phyloP scores from a whole-genome alignment of 1,140 invertebrate species.

The Octopus bimaculoides region DNA sequence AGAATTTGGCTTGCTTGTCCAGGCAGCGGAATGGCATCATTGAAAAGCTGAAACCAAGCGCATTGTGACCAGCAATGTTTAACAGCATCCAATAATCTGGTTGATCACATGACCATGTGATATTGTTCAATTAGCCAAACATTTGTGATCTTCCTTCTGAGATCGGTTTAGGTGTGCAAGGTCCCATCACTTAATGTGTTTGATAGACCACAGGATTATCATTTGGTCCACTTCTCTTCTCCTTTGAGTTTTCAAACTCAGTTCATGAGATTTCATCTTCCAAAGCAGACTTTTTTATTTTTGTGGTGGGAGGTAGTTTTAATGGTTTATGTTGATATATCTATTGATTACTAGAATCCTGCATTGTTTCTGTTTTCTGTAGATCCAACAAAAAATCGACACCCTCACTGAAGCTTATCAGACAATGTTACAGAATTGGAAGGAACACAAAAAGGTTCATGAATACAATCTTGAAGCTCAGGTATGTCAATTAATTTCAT shows the following conservation, averaged over 20 bases:
- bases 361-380: conserved; percentile 13
- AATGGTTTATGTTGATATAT: neutral
- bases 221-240: neutral
- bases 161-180: too few relatives aligned
- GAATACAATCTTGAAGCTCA: conserved; percentile 55
- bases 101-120: too few relatives aligned
- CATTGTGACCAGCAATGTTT: too few relatives aligned
- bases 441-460: conserved; percentile 44
- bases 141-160: too few relatives aligned
- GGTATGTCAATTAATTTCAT: conserved; percentile 29
- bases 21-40: too few relatives aligned
- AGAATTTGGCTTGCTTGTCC: too few relatives aligned
- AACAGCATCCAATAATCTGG: too few relatives aligned
- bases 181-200: too few relatives aligned
- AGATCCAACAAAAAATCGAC: conserved; percentile 67
- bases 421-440: conserved; percentile 77
- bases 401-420: conserved; percentile 94
- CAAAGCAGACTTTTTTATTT: neutral
- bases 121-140: too few relatives aligned
- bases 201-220: neutral
- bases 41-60: too few relatives aligned
- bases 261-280: too few relatives aligned
- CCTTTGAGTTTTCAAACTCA: neutral
- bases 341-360: neutral
- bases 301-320: neutral